These are phyloP conservation scores for Hyposoter dolosus DNA, from an alignment of 2,888 invertebrate genomes.

Conservation along the genomic window DNA sequence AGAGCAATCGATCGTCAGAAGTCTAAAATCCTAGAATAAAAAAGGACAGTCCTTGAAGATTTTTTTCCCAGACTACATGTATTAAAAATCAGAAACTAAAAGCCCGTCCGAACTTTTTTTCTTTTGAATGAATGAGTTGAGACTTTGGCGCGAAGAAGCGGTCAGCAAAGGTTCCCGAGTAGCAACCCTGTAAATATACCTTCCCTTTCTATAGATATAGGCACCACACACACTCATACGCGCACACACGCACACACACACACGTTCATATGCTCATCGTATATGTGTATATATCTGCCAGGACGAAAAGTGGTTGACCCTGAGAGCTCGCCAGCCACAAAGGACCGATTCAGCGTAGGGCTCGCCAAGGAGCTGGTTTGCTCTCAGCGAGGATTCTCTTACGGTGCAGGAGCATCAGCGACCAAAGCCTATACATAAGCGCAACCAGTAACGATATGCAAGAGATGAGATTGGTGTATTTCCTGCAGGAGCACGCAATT, in stretches of 20 bases:
- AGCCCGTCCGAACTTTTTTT: conserved; percentile 22
- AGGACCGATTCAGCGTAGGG: conserved; percentile 83
- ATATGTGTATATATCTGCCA: conserved; percentile 46
- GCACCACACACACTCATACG: neutral
- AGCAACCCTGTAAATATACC: conserved; percentile 51
- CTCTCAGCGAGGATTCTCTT: conserved; percentile 63
- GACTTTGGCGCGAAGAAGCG: conserved; percentile 40
- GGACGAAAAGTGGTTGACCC: conserved; percentile 84
- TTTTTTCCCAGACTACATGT: conserved; percentile 3
- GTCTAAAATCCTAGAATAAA: neutral
- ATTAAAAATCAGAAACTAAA: conserved; percentile 33
- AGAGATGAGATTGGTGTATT: conserved; percentile 52
- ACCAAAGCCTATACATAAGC: conserved; percentile 30
- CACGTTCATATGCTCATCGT: neutral
- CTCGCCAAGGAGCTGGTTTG: conserved; percentile 72
- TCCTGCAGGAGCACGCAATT: conserved; percentile 21
- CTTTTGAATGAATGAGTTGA: conserved; percentile 20
- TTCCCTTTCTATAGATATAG: conserved; percentile 38
- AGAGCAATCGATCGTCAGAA: neutral
- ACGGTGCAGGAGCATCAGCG: conserved; percentile 38
- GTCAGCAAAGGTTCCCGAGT: conserved; percentile 41
- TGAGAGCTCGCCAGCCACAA: conserved; percentile 82
- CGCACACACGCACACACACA: neutral
- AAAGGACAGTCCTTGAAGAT: conserved; percentile 10
- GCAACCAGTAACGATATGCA: conserved; percentile 64